Percentiles rank a stretch among this genome's conserved stretches.
Conservation (phyloP, 2,113 vertebrate genomes). For the Aphelocoma coerulescens region DNA sequence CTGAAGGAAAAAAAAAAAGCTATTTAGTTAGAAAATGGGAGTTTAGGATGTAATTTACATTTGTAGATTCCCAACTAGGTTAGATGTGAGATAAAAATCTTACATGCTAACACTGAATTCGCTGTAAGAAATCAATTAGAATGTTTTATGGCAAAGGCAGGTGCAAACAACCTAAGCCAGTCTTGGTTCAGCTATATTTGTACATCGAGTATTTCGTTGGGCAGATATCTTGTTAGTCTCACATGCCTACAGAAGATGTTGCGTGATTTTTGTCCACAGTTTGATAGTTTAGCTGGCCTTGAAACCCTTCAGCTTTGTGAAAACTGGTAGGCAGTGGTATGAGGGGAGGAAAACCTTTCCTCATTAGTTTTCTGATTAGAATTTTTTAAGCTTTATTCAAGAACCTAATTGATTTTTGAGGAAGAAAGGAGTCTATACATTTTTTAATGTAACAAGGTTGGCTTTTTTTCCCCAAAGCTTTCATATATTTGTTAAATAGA, state of each 20-base stretch:
- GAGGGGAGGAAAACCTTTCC: not conserved
- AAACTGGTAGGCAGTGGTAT: not conserved
- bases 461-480: not conserved
- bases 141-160: not conserved
- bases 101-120: not conserved
- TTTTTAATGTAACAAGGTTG: not conserved
- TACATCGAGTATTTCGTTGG: not conserved
- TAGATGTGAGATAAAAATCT: not conserved
- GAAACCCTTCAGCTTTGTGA: not conserved
- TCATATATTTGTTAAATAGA: not conserved
- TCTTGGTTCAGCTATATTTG: not conserved
- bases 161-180: not conserved
- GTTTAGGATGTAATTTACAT: not conserved
- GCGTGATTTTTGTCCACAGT: not conserved
- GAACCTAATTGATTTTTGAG: not conserved
- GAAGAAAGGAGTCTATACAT: not conserved
- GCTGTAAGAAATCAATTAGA: fast-evolving
- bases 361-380: not conserved
- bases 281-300: not conserved
- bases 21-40: not conserved
- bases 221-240: not conserved
- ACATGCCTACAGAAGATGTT: not conserved
- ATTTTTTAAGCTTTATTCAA: not conserved
- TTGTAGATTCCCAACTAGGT: not conserved
- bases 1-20: not conserved